Evolutionary conservation across 2,888 invertebrate genomes (phyloP).

Genomic region (Deroplatys truncata): DNA sequence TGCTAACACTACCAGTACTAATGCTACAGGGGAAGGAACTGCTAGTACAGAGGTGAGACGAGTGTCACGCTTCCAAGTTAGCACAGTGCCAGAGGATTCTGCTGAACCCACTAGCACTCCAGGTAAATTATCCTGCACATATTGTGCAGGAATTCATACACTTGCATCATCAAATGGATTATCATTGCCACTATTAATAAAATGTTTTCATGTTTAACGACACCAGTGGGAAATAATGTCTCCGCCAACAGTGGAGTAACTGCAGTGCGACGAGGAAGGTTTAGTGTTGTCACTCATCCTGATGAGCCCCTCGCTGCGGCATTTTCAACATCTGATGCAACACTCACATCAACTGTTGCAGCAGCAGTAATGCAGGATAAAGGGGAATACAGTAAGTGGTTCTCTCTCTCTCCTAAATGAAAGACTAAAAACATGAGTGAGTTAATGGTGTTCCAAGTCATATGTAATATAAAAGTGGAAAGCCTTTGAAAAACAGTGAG

Average conservation of each 20-base stretch:
- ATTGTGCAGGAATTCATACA: neutral
- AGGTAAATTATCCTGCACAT: neutral
- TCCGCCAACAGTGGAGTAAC: neutral
- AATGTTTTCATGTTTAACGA: neutral
- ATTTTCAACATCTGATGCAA: neutral
- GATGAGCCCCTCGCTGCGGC: neutral
- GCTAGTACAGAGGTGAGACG: conserved; percentile 38
- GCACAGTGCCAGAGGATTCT: conserved; percentile 46
- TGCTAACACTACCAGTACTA: neutral
- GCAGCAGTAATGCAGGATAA: neutral
- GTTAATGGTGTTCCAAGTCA: too few relatives aligned
- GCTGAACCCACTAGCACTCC: conserved; percentile 14
- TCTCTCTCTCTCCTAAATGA: too few relatives aligned
- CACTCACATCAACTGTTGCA: neutral
- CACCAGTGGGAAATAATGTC: neutral
- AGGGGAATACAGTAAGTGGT: neutral
- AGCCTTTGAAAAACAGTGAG: too few relatives aligned
- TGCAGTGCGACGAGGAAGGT: conserved; percentile 33
- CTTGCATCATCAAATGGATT: neutral
- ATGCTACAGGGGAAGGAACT: neutral
- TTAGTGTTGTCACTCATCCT: conserved; percentile 39
- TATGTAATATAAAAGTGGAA: too few relatives aligned
- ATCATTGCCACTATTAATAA: neutral
- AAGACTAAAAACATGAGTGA: too few relatives aligned
- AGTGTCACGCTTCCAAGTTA: conserved; percentile 51